Conservation (phyloP, 2,888 invertebrate genomes). For the Cheilosia variabilis region DNA sequence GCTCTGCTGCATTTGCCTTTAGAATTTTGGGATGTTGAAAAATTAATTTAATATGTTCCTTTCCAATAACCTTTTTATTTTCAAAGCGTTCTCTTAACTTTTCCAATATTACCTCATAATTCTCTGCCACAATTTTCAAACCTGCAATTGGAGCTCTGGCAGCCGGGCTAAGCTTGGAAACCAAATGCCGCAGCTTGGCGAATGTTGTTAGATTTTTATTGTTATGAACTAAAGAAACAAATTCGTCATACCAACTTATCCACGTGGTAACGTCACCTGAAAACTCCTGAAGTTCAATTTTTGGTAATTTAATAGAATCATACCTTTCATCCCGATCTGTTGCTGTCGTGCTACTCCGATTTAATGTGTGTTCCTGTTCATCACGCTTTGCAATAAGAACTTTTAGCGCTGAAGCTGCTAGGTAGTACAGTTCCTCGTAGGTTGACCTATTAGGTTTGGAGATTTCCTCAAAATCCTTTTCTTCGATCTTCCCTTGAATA, state of each 20-base stretch:
- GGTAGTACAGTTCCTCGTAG: slow-evolving; percentile 49
- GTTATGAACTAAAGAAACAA: slow-evolving; percentile 48
- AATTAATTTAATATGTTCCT: slow-evolving; percentile 49
- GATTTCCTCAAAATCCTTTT: slow-evolving; percentile 58
- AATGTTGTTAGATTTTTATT: slow-evolving; percentile 46
- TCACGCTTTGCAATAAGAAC: slow-evolving; percentile 31
- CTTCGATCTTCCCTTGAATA: slow-evolving; percentile 50
- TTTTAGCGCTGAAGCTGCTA: slow-evolving; percentile 46
- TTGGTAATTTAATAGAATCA: slow-evolving; percentile 54
- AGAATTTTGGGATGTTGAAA: slow-evolving; percentile 47
- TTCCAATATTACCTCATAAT: slow-evolving; percentile 55
- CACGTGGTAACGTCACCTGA: slow-evolving; percentile 62
- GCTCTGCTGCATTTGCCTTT: slow-evolving; percentile 46
- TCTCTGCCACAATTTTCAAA: slow-evolving; percentile 52
- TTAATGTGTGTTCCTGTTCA: slow-evolving; percentile 7
- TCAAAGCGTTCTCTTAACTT: slow-evolving; percentile 59
- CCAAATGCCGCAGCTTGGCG: slow-evolving; percentile 53
- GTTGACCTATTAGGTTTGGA: slow-evolving; percentile 39
- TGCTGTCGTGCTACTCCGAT: background rate
- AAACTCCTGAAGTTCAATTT: slow-evolving; percentile 61
- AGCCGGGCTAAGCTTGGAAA: slow-evolving; percentile 38
- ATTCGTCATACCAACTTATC: slow-evolving; percentile 63
- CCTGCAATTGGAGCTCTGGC: slow-evolving; percentile 51
- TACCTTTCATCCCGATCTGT: slow-evolving; percentile 48
- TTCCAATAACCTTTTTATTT: slow-evolving; percentile 60